Evolutionary conservation across 2,888 invertebrate genomes (phyloP).

Genomic region (Nomada fucata): DNA sequence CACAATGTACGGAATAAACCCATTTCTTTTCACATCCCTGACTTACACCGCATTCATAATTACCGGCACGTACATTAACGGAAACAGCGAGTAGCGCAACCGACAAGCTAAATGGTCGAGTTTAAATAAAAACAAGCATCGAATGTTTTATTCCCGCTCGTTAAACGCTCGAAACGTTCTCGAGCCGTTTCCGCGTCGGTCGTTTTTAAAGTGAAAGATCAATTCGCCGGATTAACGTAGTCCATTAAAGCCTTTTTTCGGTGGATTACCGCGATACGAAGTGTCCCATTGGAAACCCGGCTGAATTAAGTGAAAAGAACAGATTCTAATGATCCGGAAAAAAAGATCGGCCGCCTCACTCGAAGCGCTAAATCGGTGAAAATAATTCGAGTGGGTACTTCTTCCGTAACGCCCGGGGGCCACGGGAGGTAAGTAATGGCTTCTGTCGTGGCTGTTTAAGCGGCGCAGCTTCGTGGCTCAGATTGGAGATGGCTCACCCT

Average conservation of each 20-base stretch:
- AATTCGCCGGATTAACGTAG: slow-evolving; percentile 49
- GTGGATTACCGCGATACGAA: slow-evolving; percentile 50
- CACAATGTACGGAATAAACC: no score
- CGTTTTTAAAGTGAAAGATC: slow-evolving; percentile 34
- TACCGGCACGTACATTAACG: neutral
- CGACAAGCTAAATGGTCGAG: neutral
- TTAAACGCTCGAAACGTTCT: slow-evolving; percentile 1
- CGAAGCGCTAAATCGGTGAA: slow-evolving; percentile 65
- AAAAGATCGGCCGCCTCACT: slow-evolving; percentile 19
- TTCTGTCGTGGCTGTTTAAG: slow-evolving; percentile 80
- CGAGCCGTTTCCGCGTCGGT: neutral
- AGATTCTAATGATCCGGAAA: slow-evolving; percentile 50
- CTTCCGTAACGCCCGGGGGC: slow-evolving; percentile 59
- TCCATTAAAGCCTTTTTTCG: slow-evolving; percentile 45
- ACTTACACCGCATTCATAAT: neutral
- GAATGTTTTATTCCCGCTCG: slow-evolving; percentile 16
- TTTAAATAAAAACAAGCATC: neutral
- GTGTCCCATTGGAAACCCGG: slow-evolving; percentile 3
- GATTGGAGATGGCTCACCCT: slow-evolving; percentile 80
- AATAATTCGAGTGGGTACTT: slow-evolving; percentile 73
- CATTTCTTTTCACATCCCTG: no score
- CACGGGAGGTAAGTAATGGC: slow-evolving; percentile 76
- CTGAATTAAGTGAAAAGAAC: slow-evolving; percentile 27
- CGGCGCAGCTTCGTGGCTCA: slow-evolving; percentile 72
- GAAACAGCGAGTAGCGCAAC: neutral